phyloP scores from a whole-genome alignment of 2,797 vertebrate genomes.

The Lepus townsendii region DNA sequence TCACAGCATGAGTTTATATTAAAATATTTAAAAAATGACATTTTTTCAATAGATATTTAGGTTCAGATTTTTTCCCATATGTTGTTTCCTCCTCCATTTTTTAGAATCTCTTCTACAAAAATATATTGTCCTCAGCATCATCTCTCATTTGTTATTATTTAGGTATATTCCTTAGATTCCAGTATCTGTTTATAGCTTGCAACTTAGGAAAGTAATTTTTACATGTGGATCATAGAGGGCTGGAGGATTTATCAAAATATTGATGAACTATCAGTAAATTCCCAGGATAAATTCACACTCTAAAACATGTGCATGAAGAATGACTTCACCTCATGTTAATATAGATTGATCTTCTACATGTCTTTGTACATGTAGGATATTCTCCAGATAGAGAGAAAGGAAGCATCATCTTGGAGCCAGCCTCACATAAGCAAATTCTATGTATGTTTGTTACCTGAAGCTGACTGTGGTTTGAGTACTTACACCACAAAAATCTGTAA shows the following conservation, averaged over 20 bases:
- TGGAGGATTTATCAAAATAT: conserved; percentile 27
- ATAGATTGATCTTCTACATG: not conserved
- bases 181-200: not conserved
- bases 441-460: not conserved
- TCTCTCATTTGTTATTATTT: conserved; percentile 7
- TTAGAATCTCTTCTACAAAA: not conserved
- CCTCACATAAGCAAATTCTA: not conserved
- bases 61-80: not conserved
- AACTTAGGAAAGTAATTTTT: not conserved
- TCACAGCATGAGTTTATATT: not conserved
- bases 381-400: not conserved
- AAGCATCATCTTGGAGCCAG: not conserved
- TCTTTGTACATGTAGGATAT: not conserved
- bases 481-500: not conserved
- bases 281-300: not conserved
- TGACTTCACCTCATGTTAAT: not conserved
- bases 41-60: not conserved
- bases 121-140: not conserved
- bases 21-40: conserved; percentile 19
- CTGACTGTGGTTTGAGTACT: not conserved
- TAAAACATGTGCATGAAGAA: not conserved
- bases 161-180: not conserved
- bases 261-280: not conserved
- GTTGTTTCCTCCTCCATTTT: not conserved
- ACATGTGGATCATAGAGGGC: not conserved